These are phyloP conservation scores for Archaeoteleia sp. DNA, from an alignment of 2,888 invertebrate species.

Conservation along the genomic window DNA sequence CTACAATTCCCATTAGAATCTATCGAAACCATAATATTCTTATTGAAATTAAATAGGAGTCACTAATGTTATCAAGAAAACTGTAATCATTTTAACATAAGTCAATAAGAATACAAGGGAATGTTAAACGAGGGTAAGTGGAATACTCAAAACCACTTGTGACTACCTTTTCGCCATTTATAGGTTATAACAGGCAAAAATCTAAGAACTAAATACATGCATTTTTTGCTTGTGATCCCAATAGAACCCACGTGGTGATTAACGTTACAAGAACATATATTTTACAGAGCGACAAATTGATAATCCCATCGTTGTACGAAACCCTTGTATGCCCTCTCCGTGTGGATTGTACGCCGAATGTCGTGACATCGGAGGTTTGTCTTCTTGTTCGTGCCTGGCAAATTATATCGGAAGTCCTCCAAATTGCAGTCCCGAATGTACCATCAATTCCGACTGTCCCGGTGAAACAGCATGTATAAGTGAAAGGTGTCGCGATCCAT, in stretches of 20 bases:
- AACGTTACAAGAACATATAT: slow-evolving; percentile 2
- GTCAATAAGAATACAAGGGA: too few species aligned
- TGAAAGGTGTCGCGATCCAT: slow-evolving; percentile 78
- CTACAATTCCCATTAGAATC: too few species aligned
- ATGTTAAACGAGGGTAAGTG: too few species aligned
- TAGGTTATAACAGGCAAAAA: too few species aligned
- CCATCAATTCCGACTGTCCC: slow-evolving; percentile 74
- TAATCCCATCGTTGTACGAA: slow-evolving; percentile 18
- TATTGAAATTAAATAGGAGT: too few species aligned
- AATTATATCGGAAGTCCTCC: slow-evolving; percentile 80
- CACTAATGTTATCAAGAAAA: too few species aligned
- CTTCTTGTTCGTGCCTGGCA: slow-evolving; percentile 81
- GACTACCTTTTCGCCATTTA: too few species aligned
- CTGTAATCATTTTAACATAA: too few species aligned
- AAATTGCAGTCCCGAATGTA: slow-evolving; percentile 74
- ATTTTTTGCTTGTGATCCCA: too few species aligned
- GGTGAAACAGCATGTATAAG: slow-evolving; percentile 74
- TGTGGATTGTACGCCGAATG: slow-evolving; percentile 83
- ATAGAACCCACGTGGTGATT: neutral
- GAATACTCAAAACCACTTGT: too few species aligned
- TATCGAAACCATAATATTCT: too few species aligned
- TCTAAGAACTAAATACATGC: too few species aligned
- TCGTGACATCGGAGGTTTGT: slow-evolving; percentile 77
- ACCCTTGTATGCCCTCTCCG: slow-evolving; percentile 76
- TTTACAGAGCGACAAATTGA: slow-evolving; percentile 21